A percentile compares a stretch with the other conserved stretches of the same genome.
Conservation (phyloP, 2,888 invertebrate genomes). For the Mythimna albipuncta region DNA sequence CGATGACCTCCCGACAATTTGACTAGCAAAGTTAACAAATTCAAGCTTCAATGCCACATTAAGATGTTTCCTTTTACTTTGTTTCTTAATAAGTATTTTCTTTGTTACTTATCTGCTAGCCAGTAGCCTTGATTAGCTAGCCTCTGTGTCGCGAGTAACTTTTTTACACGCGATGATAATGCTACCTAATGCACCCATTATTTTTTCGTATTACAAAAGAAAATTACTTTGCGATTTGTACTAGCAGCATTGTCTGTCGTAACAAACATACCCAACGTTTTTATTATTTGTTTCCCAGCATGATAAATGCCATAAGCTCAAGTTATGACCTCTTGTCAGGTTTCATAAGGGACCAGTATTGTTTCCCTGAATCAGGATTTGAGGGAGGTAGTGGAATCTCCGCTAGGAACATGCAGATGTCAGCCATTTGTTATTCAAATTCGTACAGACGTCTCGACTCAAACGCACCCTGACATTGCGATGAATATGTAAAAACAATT, state of each 20-base stretch:
- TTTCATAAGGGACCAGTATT: conserved; percentile 73
- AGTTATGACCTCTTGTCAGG: conserved; percentile 69
- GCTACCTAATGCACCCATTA: conserved; percentile 51
- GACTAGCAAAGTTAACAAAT: conserved; percentile 69
- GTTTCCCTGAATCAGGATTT: conserved; percentile 76
- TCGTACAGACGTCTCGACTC: conserved; percentile 83
- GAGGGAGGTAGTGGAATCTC: conserved; percentile 76
- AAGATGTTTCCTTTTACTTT: conserved; percentile 52
- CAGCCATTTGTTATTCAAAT: conserved; percentile 90
- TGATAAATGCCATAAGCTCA: conserved; percentile 66
- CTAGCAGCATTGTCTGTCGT: conserved; percentile 37
- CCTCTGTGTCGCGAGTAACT: conserved; percentile 46
- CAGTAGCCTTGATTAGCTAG: conserved; percentile 54
- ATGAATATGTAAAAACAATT: conserved; percentile 90
- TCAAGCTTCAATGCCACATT: conserved; percentile 51
- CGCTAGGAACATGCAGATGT: conserved; percentile 85
- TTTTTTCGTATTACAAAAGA: conserved; percentile 45
- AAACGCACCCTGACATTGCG: conserved; percentile 86
- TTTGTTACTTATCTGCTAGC: conserved; percentile 33
- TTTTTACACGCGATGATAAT: conserved; percentile 55
- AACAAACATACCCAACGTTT: conserved; percentile 26
- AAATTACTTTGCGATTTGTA: conserved; percentile 41
- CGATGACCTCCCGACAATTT: conserved; percentile 83
- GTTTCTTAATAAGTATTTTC: conserved; percentile 34
- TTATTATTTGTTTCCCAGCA: conserved; percentile 55